These are phyloP conservation scores for Aptenodytes forsteri DNA, from an alignment of 2,113 vertebrate genomes.

Conservation along the genomic window DNA sequence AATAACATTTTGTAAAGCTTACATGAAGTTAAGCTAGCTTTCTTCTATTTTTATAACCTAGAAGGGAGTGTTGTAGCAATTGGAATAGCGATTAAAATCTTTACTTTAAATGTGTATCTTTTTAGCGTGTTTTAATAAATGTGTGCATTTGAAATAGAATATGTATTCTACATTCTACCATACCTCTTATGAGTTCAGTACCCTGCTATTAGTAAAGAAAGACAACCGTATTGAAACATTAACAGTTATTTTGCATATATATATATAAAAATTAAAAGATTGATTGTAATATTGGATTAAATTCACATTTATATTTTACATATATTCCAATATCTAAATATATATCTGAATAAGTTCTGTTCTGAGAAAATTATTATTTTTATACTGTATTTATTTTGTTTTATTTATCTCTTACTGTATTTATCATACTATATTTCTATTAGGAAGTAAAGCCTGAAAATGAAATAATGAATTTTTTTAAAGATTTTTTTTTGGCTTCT, in stretches of 20 bases:
- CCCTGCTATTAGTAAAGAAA: background rate
- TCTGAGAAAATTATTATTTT: background rate
- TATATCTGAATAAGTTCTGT: background rate
- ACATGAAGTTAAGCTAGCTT: background rate
- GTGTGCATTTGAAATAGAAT: background rate
- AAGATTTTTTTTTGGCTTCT: background rate
- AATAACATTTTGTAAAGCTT: background rate
- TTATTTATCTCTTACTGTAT: background rate
- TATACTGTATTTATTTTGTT: background rate
- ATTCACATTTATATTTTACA: background rate
- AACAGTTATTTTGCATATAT: background rate
- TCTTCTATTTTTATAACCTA: background rate
- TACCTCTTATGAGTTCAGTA: background rate
- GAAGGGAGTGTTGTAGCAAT: background rate
- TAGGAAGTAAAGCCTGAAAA: background rate
- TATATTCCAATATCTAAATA: background rate
- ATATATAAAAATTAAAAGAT: background rate
- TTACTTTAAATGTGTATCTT: background rate
- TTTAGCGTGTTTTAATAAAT: background rate
- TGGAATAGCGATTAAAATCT: background rate
- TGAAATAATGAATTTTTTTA: background rate
- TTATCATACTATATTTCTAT: background rate
- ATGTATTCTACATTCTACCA: background rate
- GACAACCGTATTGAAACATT: background rate
- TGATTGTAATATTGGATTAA: background rate